Conservation (phyloP, 2,888 invertebrate species). For the Eudasyphora cyanicolor region DNA sequence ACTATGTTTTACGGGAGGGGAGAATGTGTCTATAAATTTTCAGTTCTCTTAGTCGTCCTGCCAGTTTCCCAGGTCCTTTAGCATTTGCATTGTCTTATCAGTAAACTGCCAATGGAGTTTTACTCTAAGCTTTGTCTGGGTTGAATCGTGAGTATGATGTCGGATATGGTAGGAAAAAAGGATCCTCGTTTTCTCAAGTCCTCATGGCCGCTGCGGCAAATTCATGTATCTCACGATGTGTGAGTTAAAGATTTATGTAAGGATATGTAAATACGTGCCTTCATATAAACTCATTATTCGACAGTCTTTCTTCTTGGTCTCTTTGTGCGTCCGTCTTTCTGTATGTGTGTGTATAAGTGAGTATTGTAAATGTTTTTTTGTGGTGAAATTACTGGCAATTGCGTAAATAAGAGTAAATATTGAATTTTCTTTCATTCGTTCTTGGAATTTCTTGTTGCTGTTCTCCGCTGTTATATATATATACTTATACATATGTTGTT, state of each 20-base stretch:
- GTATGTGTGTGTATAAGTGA: background rate
- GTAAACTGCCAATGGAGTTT: background rate
- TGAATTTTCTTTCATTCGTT: constrained; percentile 34
- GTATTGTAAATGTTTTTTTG: constrained; percentile 40
- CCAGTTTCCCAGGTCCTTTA: background rate
- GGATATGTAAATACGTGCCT: background rate
- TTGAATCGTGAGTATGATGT: background rate
- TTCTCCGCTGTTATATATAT: too few relatives aligned
- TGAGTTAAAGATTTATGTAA: background rate
- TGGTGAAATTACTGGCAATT: constrained; percentile 53
- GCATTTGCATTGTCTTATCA: background rate
- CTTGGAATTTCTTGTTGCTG: constrained; percentile 12
- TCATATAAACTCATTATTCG: constrained; percentile 50
- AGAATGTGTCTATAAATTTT: constrained; percentile 51
- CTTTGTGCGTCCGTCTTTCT: constrained; percentile 13
- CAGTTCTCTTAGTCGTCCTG: constrained; percentile 3
- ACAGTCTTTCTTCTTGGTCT: too few relatives aligned
- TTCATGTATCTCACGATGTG: background rate
- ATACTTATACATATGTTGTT: too few relatives aligned
- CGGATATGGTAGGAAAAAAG: too few relatives aligned
- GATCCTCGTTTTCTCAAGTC: background rate
- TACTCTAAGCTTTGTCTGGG: background rate
- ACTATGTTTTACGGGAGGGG: constrained; percentile 13
- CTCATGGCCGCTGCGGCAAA: background rate
- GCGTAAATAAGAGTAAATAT: constrained; percentile 57